These are phyloP conservation scores for Macrosoma leucophasiata DNA, from an alignment of 2,888 invertebrate genomes.

Conservation along the genomic window DNA sequence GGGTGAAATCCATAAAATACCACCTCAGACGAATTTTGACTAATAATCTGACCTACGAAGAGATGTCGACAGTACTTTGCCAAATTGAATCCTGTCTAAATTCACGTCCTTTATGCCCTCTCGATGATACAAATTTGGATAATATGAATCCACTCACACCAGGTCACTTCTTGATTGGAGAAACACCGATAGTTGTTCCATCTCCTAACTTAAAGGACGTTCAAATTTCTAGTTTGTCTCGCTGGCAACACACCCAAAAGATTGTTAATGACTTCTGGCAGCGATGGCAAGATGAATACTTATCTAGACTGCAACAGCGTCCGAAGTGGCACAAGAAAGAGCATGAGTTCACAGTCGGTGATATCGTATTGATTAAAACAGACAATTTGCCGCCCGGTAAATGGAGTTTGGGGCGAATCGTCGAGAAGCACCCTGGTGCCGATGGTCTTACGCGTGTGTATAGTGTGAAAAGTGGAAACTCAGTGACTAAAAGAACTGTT, in stretches of 20 bases:
- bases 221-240: conserved; percentile 13
- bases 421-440: conserved; percentile 20
- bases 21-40: conserved; percentile 20
- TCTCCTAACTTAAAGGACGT: conserved; percentile 5
- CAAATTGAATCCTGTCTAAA: conserved; percentile 26
- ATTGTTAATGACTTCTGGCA: conserved; percentile 23
- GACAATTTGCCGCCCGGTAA: conserved; percentile 22
- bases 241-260: conserved; percentile 25
- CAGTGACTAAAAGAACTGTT: conserved; percentile 4
- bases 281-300: conserved; percentile 26
- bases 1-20: conserved; percentile 11
- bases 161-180: conserved; percentile 26
- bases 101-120: conserved; percentile 17
- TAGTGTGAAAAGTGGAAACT: conserved; percentile 20
- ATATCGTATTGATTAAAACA: conserved; percentile 27
- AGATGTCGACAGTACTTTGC: conserved; percentile 19
- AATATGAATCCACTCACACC: conserved; percentile 16
- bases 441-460: conserved; percentile 18
- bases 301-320: conserved; percentile 21
- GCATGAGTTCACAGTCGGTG: conserved; percentile 22
- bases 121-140: conserved; percentile 3
- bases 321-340: conserved; percentile 20
- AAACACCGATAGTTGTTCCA: conserved; percentile 16
- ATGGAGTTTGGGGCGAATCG: conserved; percentile 26
- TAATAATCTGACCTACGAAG: conserved; percentile 21